Evolutionary conservation across 2,797 vertebrate genomes (phyloP).

Genomic region (Loriculus beryllinus): DNA sequence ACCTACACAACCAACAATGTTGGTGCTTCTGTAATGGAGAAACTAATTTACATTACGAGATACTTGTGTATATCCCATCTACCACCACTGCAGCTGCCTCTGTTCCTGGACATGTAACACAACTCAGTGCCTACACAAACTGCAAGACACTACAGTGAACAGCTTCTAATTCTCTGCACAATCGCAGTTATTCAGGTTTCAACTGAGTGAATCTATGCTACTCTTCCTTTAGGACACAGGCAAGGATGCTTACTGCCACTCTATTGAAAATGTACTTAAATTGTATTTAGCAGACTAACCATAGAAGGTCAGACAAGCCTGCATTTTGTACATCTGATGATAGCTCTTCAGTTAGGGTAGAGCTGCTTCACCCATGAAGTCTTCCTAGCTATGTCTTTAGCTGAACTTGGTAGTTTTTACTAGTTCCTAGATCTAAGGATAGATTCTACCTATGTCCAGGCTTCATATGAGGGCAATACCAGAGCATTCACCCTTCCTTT

Average conservation of each 20-base stretch:
- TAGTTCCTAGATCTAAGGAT: background rate
- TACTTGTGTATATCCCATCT: background rate
- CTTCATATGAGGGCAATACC: background rate
- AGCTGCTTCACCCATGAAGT: background rate
- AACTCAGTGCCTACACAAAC: background rate
- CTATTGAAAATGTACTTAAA: background rate
- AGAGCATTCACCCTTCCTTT: background rate
- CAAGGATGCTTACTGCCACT: background rate
- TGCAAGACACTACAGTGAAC: fast-evolving
- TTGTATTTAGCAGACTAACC: background rate
- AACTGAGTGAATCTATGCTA: background rate
- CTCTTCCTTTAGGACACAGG: background rate
- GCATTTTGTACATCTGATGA: background rate
- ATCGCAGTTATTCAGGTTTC: background rate
- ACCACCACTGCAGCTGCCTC: background rate
- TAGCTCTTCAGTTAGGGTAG: background rate
- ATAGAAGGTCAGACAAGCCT: background rate
- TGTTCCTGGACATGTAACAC: background rate
- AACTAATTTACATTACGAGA: background rate
- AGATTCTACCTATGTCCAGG: background rate
- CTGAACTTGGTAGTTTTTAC: background rate
- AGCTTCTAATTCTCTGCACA: background rate
- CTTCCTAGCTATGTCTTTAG: background rate
- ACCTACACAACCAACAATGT: fast-evolving
- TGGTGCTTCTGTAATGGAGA: background rate